phyloP scores from a whole-genome alignment of 1,140 invertebrate genomes.

The Drosophila serrata region DNA sequence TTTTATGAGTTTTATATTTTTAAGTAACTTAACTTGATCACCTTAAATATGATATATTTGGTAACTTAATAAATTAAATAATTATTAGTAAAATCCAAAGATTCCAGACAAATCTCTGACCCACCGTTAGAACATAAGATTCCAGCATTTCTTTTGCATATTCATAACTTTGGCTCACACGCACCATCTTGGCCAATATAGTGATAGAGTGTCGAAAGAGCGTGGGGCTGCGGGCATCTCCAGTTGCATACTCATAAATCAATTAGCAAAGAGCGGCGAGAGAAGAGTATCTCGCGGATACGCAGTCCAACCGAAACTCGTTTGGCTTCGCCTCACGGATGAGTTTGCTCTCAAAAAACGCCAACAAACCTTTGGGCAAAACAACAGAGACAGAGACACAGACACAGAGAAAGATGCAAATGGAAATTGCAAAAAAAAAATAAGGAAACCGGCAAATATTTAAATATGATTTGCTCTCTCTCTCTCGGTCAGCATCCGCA shows the following conservation, averaged over 20 bases:
- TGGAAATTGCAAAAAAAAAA: conserved; percentile 33
- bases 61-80: not conserved
- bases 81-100: not conserved
- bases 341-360: conserved; percentile 41
- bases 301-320: conserved; percentile 47
- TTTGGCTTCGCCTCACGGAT: conserved; percentile 31
- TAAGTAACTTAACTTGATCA: not conserved
- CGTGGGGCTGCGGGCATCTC: conserved; percentile 15
- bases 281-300: conserved; percentile 53
- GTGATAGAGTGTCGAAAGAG: conserved; percentile 22
- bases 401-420: conserved; percentile 29
- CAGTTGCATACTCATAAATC: conserved; percentile 49
- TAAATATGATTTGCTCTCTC: conserved; percentile 56
- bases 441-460: conserved; percentile 59
- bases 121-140: not conserved
- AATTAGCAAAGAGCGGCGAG: conserved; percentile 54
- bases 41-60: no score
- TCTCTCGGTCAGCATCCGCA: not conserved
- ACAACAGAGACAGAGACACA: conserved; percentile 5
- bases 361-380: conserved; percentile 16
- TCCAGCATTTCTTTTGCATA: not conserved
- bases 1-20: not conserved
- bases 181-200: conserved; percentile 4
- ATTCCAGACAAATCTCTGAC: not conserved
- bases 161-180: conserved; percentile 13